phyloP scores from a whole-genome alignment of 37 sponge, comb jelly and placozoan species.

The Hormiphora californensis region DNA sequence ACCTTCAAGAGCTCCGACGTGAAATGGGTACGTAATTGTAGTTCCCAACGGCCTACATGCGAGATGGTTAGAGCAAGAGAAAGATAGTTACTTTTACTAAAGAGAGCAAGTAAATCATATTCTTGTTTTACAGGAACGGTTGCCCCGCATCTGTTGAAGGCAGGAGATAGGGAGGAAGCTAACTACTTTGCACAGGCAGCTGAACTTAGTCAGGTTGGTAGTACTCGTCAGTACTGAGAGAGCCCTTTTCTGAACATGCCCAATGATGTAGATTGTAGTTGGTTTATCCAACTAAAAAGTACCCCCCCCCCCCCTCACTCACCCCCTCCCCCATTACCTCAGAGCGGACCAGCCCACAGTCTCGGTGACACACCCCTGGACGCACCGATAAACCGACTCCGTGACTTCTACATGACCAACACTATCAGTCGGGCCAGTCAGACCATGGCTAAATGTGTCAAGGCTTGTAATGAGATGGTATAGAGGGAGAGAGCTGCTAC shows the following conservation, averaged over 20 bases:
- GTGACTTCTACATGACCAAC: constrained; percentile 95
- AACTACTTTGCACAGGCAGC: constrained; percentile 34
- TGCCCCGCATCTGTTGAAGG: background rate
- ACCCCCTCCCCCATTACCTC: constrained; percentile 28
- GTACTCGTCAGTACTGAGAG: too few relatives aligned
- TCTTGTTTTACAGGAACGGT: too few relatives aligned
- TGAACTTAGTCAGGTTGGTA: background rate
- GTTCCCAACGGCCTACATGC: too few relatives aligned
- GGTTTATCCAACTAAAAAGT: too few relatives aligned
- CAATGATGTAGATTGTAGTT: too few relatives aligned
- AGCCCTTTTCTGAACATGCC: too few relatives aligned
- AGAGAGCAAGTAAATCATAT: too few relatives aligned
- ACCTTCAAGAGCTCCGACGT: constrained; percentile 62
- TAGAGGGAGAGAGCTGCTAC: background rate
- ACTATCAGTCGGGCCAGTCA: constrained; percentile 82
- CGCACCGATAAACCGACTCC: constrained; percentile 60
- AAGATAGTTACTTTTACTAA: too few relatives aligned
- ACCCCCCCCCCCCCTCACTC: background rate
- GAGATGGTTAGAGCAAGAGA: too few relatives aligned
- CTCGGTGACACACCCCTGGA: constrained; percentile 50
- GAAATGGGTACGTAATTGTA: too few relatives aligned
- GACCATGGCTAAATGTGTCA: constrained; percentile 94
- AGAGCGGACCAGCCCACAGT: background rate
- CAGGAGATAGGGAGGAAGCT: constrained; percentile 21
- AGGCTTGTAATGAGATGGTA: constrained; percentile 56